Base-by-base conservation (phyloP, 1,140 invertebrate genomes). In the Mya arenaria region DNA sequence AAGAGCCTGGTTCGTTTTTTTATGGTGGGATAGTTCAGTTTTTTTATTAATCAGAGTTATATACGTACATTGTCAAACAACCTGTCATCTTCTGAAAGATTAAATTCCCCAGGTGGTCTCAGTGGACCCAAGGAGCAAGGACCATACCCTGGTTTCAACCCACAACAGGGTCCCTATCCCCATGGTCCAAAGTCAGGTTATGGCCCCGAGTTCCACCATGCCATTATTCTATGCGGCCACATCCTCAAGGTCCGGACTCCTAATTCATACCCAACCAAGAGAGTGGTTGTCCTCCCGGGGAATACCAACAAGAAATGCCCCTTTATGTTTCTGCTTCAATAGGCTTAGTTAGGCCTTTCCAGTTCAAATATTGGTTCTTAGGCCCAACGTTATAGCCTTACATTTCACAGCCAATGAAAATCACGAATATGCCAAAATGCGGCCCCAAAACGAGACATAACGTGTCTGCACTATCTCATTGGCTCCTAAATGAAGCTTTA, bases 401-500 rank as follows among this genome's bases (percentile, higher is more conserved):
- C 65, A 68, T n/a, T n/a, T 36, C 65, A 2, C 65, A 36, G 30
- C 65, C 36, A 8, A 44, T 62, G 25, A 17, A 5, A 13, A 78
- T 41, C 63, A 36, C 74, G 23, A 66, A 44, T 66, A 62, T 56
- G 2, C 62, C 48, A 44, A 10, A 66, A 3, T 60, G 66, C n/a
- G n/a, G n/a, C 44, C 65, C 65, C 0, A 32, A 34, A 28, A 30
- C 66, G 2, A 56, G 77, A n/a, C 74, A 28, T 34, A 19, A 58
- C 37, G 44, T n/a, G 13, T 34, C 74, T 19, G 17, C 48, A 34
- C 6, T 23, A 3, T 19, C 15, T 3, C 25, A 19, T 6, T 52
- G 4, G 13, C 66, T n/a, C 77, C 77, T 39, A 69, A 68, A 28
- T 60, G 62, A n/a, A 66, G 62, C n/a, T 80, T 80, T 23, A 80